These are phyloP conservation scores for Drosophila novamexicana DNA, from an alignment of 1,140 invertebrate species.

Conservation along the genomic window DNA sequence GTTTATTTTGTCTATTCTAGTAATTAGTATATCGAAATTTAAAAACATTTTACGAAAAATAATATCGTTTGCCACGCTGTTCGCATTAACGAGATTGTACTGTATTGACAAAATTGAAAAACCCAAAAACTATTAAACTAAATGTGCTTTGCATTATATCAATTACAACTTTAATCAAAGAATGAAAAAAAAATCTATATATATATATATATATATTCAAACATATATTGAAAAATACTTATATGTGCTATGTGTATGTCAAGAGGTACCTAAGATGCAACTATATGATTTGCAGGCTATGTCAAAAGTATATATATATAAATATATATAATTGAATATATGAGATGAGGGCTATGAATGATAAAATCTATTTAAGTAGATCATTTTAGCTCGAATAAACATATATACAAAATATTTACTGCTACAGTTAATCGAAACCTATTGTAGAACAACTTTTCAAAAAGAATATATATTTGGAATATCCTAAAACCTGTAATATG, in stretches of 20 bases:
- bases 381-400: background rate
- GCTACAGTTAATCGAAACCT: background rate
- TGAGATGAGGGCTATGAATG: conserved; percentile 1
- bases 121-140: conserved; percentile 23
- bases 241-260: conserved; percentile 47
- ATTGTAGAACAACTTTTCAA: background rate
- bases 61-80: background rate
- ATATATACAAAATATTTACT: background rate
- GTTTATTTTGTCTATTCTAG: too few relatives aligned
- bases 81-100: background rate
- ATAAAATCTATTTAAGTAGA: conserved; percentile 6
- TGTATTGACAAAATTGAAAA: conserved; percentile 37
- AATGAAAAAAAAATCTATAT: conserved; percentile 15
- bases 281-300: conserved; percentile 16
- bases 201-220: conserved; percentile 25
- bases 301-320: conserved; percentile 4
- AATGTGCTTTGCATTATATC: conserved; percentile 65
- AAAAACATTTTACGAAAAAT: too few relatives aligned
- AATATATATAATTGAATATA: background rate
- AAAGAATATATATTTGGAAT: background rate
- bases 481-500: background rate
- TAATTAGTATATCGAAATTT: too few relatives aligned
- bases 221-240: conserved; percentile 22
- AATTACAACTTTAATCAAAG: conserved; percentile 53
- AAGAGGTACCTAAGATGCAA: conserved; percentile 62